Evolutionary conservation across 1,140 invertebrate species (phyloP).

Genomic region (Hyles euphorbiae): DNA sequence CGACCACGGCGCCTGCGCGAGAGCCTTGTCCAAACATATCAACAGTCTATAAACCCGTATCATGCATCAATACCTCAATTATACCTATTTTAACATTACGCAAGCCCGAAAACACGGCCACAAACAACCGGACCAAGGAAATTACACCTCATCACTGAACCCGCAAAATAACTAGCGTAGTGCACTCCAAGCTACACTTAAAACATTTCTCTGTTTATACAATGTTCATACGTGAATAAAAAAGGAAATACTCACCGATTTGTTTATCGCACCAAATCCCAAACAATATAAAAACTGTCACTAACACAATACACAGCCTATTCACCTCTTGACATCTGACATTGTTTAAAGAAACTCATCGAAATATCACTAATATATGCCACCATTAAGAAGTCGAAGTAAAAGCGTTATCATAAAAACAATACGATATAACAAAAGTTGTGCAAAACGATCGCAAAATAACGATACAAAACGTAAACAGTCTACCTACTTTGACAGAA

Average conservation of each 20-base stretch:
- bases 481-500: conserved; percentile 70
- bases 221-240: conserved; percentile 22
- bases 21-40: conserved; percentile 17
- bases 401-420: conserved; percentile 63
- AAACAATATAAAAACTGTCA: conserved; percentile 71
- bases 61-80: conserved; percentile 12
- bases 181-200: too few species aligned
- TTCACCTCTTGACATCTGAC: conserved; percentile 74
- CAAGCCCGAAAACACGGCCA: conserved; percentile 15
- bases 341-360: conserved; percentile 49
- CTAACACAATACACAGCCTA: conserved; percentile 66
- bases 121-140: too few species aligned
- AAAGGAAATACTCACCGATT: conserved; percentile 59
- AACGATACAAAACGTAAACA: conserved; percentile 73
- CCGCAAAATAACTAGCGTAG: too few species aligned
- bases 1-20: conserved; percentile 3
- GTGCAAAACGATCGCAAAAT: conserved; percentile 69
- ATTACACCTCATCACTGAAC: conserved; percentile 4
- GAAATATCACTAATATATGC: conserved; percentile 48
- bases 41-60: conserved; percentile 1
- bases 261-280: conserved; percentile 66
- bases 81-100: conserved; percentile 31
- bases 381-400: conserved; percentile 43
- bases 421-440: conserved; percentile 64
- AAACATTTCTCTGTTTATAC: too few species aligned